Evolutionary conservation across 2,888 invertebrate species (phyloP), one percentile per base, ranked within the genome.

Genomic region (Drosophila cyrtoloma): DNA sequence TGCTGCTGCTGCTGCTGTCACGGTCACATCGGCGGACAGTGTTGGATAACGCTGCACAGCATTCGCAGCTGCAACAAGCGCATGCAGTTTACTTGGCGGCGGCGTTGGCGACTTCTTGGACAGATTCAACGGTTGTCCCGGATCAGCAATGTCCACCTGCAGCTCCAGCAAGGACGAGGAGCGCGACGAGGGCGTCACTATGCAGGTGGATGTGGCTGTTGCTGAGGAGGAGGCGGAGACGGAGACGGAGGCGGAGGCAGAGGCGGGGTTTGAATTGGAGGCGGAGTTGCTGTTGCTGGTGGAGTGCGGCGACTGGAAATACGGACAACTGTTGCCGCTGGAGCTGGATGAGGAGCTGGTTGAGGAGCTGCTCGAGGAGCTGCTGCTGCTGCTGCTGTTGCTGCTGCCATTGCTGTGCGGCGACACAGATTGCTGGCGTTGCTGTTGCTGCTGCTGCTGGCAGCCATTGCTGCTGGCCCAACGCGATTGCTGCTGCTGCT

Each of bases 101-200:
- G 96, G 96, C 83, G 96, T 95, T 86, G 96, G 96, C 79, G 96
- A 96, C 92, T 97, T 97, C 94, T 97, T 98, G 93, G 97, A 98
- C 90, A 98, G 95, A 95, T 98, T 98, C 83, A 98, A 94, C 65
- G 98, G 98, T 93, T 97, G 97, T 85, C 96, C 96, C 61, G 96
- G 95, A 91, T 96, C 96, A 30, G 97, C 97, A 84, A 97, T 97
- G 92, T 97, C 97, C 86, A 97, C 97, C 93, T 97, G 97, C 85
- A 97, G 95, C 92, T 97, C 97, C 91, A 96, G 94, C 92, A 96
- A 94, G 44, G 92, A 89, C 5, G 92, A 84, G 7, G 95, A 94
- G 32, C 94, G 94, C 4, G 92, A 84, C 50, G 92, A 91, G 89
- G 93, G 91, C 84, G 93, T 91, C 93, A 95, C 91, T 85, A 93